A percentile compares a stretch with the other conserved stretches of the same genome.
Evolutionary conservation across 2,888 invertebrate genomes (phyloP).

Genomic region (Phlogophora meticulosa): DNA sequence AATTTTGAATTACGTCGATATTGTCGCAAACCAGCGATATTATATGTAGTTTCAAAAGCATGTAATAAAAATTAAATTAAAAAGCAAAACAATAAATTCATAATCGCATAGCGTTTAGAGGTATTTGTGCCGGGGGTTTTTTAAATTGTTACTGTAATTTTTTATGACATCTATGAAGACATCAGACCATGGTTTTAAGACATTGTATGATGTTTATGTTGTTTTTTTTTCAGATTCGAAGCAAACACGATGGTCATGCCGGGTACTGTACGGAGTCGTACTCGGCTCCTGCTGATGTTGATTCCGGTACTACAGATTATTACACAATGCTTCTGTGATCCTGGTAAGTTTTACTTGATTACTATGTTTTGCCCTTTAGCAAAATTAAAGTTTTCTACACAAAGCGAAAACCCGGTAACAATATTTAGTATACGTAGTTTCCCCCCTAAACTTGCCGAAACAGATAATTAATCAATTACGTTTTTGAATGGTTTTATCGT

Average conservation of each 20-base stretch:
- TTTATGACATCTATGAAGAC: no score
- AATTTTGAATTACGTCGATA: no score
- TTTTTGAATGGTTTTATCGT: neutral
- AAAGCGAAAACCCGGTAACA: neutral
- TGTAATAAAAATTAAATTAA: no score
- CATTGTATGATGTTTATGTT: neutral
- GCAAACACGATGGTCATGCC: slow-evolving; percentile 69
- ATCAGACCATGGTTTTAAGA: no score
- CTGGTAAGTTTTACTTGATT: slow-evolving; percentile 68
- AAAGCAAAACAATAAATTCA: no score
- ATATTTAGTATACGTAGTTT: neutral
- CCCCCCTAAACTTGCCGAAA: neutral
- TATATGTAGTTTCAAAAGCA: no score
- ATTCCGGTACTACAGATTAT: slow-evolving; percentile 63
- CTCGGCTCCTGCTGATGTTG: slow-evolving; percentile 58
- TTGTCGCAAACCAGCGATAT: no score
- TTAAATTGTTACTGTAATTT: no score
- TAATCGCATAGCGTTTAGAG: no score
- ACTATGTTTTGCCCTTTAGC: neutral
- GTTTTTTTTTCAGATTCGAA: slow-evolving; percentile 69
- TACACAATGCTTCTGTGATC: slow-evolving; percentile 69
- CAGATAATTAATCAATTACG: neutral
- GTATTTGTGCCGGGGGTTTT: no score
- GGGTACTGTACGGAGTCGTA: slow-evolving; percentile 45
- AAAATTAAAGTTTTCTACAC: neutral